A percentile compares a stretch with the other conserved stretches of the same genome.
Evolutionary conservation across 2,113 vertebrate genomes (phyloP).

Genomic region (Galbula dea): DNA sequence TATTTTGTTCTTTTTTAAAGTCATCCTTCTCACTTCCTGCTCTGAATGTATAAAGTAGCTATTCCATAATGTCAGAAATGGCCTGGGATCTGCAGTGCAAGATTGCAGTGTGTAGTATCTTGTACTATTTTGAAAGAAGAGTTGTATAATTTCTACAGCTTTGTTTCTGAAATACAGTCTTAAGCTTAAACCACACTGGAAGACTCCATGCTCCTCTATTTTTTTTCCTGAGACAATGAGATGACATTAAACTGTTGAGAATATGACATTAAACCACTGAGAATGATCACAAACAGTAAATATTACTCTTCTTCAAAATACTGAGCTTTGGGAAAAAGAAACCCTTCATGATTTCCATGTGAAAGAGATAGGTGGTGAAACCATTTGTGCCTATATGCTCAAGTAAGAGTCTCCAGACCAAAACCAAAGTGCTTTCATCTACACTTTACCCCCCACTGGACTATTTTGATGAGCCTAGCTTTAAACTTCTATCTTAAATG

Average conservation of each 20-base stretch:
- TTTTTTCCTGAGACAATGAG: neutral
- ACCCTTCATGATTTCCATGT: neutral
- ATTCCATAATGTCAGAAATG: neutral
- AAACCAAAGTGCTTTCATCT: neutral
- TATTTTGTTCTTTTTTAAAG: neutral
- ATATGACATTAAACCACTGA: no score
- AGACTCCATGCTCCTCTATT: accelerated
- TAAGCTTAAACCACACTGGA: neutral
- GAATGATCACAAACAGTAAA: no score
- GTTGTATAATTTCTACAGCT: neutral
- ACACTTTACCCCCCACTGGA: neutral
- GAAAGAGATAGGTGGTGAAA: neutral
- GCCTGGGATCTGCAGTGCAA: accelerated
- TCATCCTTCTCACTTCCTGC: neutral
- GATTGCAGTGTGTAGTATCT: neutral
- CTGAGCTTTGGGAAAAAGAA: neutral
- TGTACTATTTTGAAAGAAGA: neutral
- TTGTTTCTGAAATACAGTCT: neutral
- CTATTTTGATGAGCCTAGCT: neutral
- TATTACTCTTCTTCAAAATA: neutral
- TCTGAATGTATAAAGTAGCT: neutral
- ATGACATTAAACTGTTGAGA: neutral
- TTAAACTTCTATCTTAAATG: neutral
- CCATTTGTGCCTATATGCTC: accelerated
- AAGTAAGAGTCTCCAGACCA: neutral